Percentiles rank a stretch among this genome's conserved stretches.
Conservation (phyloP, 2,113 vertebrate species). For the Laterallus jamaicensis region DNA sequence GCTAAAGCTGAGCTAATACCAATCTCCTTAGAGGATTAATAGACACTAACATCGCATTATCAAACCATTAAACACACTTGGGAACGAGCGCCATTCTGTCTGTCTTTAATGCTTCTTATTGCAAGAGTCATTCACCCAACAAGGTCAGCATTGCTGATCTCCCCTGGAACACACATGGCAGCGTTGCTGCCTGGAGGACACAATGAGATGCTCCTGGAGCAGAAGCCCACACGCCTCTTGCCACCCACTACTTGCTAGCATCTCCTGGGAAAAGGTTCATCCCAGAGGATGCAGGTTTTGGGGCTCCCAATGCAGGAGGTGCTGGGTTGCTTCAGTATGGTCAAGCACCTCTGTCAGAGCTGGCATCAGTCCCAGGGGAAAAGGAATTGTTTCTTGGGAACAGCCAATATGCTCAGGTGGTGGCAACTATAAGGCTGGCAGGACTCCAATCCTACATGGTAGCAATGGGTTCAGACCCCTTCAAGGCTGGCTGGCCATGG, state of each 20-base stretch:
- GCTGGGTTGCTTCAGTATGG: not conserved
- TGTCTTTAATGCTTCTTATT: slow-evolving; percentile 10
- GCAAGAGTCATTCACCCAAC: not conserved
- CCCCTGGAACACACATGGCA: no score
- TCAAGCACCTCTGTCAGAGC: not conserved
- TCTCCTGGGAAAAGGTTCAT: not conserved
- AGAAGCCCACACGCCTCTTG: not conserved
- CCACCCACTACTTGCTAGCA: not conserved
- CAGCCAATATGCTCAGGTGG: not conserved
- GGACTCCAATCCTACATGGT: not conserved
- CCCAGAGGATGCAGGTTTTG: not conserved
- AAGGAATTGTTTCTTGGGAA: no score
- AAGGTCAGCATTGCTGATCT: not conserved
- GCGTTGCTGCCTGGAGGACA: not conserved
- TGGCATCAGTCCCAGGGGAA: fast-evolving
- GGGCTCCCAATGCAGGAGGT: not conserved
- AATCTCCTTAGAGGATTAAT: slow-evolving; percentile 79
- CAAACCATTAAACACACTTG: slow-evolving; percentile 77
- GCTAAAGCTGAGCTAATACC: slow-evolving; percentile 78
- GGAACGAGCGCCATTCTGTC: not conserved
- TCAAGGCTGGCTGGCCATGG: not conserved
- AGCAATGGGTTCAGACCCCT: not conserved
- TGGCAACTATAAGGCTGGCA: not conserved
- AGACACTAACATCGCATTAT: slow-evolving; percentile 72
- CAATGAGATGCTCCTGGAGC: not conserved